These are phyloP conservation scores for Zelleria hepariella DNA, from an alignment of 2,888 invertebrate species.

Conservation along the genomic window DNA sequence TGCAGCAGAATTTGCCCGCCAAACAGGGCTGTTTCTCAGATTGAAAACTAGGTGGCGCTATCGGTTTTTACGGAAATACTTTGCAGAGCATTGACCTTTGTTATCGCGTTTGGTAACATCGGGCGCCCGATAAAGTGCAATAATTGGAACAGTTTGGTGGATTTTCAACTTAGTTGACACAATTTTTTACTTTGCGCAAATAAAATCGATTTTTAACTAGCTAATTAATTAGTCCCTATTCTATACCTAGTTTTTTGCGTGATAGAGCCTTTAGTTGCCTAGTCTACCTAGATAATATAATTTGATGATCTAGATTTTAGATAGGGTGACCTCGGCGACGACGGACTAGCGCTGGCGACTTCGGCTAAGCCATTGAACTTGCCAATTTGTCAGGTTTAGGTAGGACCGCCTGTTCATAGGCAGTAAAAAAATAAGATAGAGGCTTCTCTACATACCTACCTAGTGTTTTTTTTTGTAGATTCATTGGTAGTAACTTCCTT, in stretches of 20 bases:
- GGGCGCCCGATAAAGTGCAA: background rate
- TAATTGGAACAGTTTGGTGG: background rate
- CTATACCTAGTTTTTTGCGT: background rate
- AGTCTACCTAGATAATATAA: background rate
- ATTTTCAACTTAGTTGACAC: background rate
- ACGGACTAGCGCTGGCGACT: background rate
- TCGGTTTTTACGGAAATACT: conserved; percentile 14
- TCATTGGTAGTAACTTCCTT: too few relatives aligned
- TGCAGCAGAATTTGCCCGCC: background rate
- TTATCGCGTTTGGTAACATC: background rate
- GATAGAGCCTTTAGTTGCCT: background rate
- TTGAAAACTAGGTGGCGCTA: conserved; percentile 38
- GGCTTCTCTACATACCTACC: background rate
- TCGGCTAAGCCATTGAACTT: background rate
- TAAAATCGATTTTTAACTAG: background rate
- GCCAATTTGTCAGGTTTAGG: background rate
- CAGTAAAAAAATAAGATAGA: background rate
- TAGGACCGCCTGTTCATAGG: background rate
- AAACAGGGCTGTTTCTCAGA: background rate
- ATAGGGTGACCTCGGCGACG: background rate
- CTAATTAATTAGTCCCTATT: background rate
- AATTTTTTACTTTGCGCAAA: background rate
- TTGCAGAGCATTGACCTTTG: conserved; percentile 26
- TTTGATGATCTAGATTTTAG: background rate
- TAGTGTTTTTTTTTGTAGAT: too few relatives aligned